These are phyloP conservation scores for Rhinoderma darwinii DNA, from an alignment of 2,113 vertebrate species.

Conservation along the genomic window DNA sequence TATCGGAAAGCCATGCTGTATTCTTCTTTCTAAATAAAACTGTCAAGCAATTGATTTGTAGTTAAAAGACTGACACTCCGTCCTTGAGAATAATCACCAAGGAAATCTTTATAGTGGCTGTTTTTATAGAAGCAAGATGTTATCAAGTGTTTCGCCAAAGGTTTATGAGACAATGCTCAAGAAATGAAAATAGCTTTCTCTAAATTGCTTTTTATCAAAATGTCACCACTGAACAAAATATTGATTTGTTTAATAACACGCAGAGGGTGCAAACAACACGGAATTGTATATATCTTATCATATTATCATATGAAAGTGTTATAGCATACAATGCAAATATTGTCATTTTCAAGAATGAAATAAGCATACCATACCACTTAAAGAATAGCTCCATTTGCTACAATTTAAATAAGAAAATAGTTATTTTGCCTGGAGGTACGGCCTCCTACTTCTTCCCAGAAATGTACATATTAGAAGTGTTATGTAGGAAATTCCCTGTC, in stretches of 20 bases:
- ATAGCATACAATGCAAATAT: not conserved
- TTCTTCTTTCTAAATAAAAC: conserved; percentile 13
- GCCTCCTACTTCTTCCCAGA: no score
- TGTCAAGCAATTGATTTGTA: conserved; percentile 46
- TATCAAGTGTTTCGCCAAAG: conserved; percentile 31
- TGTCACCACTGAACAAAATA: not conserved
- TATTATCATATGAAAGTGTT: conserved; percentile 16
- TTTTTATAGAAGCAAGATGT: conserved; percentile 19
- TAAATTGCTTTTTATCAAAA: conserved; percentile 27
- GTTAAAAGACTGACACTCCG: conserved; percentile 33
- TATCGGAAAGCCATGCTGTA: conserved; percentile 19
- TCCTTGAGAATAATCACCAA: conserved; percentile 47
- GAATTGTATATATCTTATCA: not conserved
- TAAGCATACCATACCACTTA: not conserved
- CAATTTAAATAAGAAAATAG: not conserved
- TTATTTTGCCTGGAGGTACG: not conserved
- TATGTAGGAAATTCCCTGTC: no score
- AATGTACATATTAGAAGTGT: no score
- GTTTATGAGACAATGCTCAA: conserved; percentile 3
- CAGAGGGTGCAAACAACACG: not conserved
- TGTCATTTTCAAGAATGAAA: not conserved
- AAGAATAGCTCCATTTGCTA: not conserved
- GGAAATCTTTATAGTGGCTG: conserved; percentile 13
- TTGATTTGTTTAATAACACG: not conserved
- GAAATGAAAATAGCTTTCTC: not conserved